A percentile compares a stretch with the other conserved stretches of the same genome.
These are phyloP conservation scores for Malaclemys terrapin DNA, from an alignment of 2,113 vertebrate genomes.

Conservation along the genomic window DNA sequence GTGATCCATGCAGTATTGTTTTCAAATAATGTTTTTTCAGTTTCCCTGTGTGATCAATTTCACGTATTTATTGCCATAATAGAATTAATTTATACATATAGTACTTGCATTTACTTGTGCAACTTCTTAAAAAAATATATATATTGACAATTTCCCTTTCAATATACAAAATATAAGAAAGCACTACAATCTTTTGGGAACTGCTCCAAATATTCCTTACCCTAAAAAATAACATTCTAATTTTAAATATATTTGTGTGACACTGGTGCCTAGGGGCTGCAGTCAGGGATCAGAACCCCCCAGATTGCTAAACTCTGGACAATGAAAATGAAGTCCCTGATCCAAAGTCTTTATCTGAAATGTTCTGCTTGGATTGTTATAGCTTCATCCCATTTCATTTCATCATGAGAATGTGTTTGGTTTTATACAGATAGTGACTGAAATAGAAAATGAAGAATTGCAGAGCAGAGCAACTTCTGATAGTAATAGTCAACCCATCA, in stretches of 20 bases:
- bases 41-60: neutral
- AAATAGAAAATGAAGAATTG: slow-evolving; percentile 76
- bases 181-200: neutral
- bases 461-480: slow-evolving; percentile 6
- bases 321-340: neutral
- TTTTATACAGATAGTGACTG: slow-evolving; percentile 68
- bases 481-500: neutral
- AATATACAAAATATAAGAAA: neutral
- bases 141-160: neutral
- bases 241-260: neutral
- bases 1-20: neutral
- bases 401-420: slow-evolving; percentile 43
- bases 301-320: neutral
- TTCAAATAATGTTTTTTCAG: neutral
- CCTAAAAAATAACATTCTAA: neutral
- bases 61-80: neutral
- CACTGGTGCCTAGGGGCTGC: neutral
- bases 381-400: neutral
- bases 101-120: neutral
- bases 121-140: neutral
- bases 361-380: neutral
- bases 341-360: neutral
- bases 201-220: neutral
- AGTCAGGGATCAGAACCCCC: neutral
- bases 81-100: neutral